phyloP scores from a whole-genome alignment of 1,140 invertebrate species.

The Tetragonula clypearis region DNA sequence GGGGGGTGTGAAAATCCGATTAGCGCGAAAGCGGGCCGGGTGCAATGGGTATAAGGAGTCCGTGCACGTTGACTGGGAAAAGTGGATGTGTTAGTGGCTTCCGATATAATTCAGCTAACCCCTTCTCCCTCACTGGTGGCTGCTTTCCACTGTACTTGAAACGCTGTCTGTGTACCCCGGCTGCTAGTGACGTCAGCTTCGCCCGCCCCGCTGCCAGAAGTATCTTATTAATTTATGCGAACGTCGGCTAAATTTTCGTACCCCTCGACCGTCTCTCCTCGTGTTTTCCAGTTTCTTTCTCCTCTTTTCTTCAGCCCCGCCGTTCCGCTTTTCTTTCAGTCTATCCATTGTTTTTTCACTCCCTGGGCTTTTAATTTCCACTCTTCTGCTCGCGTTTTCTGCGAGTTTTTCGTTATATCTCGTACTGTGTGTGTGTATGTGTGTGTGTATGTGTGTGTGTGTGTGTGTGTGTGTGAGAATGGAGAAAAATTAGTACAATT shows the following conservation, averaged over 20 bases:
- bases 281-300: constrained; percentile 11
- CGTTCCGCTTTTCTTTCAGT: background rate
- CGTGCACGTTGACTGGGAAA: constrained; percentile 52
- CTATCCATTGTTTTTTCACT: background rate
- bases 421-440: no score
- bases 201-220: background rate
- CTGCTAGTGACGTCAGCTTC: constrained; percentile 28
- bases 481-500: no score
- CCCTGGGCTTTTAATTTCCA: no score
- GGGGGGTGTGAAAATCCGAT: constrained; percentile 65
- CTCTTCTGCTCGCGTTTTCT: background rate
- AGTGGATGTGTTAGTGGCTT: constrained; percentile 47
- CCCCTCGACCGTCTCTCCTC: background rate
- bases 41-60: constrained; percentile 40
- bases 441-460: no score
- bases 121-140: background rate
- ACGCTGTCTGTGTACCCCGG: constrained; percentile 4
- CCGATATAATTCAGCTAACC: constrained; percentile 55
- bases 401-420: background rate
- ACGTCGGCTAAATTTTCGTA: constrained; percentile 30
- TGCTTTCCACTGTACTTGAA: constrained; percentile 37
- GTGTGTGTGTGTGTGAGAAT: no score
- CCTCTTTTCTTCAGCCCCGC: background rate
- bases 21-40: constrained; percentile 53
- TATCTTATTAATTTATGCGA: constrained; percentile 64